Percentiles rank a stretch among this genome's conserved stretches.
phyloP scores from a whole-genome alignment of 1,140 invertebrate genomes.

The Neodiprion virginianus region DNA sequence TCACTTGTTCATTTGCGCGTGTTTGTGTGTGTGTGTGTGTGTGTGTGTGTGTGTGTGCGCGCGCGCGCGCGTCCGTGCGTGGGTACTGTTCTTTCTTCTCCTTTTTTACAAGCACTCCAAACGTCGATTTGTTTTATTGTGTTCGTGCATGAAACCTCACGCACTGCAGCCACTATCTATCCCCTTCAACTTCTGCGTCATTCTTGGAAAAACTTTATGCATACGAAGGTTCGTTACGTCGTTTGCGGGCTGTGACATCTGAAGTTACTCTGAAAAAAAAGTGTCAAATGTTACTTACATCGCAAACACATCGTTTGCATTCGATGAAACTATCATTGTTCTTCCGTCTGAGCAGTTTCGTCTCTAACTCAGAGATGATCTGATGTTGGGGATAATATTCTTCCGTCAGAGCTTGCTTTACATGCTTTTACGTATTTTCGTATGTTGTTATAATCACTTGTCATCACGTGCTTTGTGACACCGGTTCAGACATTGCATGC shows the following conservation, averaged over 20 bases:
- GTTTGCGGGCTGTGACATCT: too few species aligned
- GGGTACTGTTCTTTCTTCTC: too few species aligned
- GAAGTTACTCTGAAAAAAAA: too few species aligned
- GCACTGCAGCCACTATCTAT: neutral
- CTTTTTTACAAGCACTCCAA: neutral
- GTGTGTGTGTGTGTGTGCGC: too few species aligned
- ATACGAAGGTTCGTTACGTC: too few species aligned
- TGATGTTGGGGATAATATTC: too few species aligned
- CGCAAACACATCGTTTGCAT: neutral
- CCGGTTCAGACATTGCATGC: neutral
- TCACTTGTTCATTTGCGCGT: neutral
- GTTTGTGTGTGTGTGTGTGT: too few species aligned
- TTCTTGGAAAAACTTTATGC: too few species aligned
- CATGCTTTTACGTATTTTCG: neutral
- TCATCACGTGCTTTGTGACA: neutral
- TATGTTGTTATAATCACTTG: neutral
- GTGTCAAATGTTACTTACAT: too few species aligned
- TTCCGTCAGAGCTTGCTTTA: too few species aligned
- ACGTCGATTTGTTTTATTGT: neutral
- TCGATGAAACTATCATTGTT: neutral
- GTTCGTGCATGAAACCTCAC: neutral
- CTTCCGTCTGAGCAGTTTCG: neutral
- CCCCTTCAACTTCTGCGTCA: too few species aligned
- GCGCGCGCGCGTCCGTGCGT: too few species aligned
- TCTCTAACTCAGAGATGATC: neutral